These are phyloP conservation scores for Chiridota heheva DNA, from an alignment of 35 echinoderm and acorn worm genomes.

Conservation along the genomic window DNA sequence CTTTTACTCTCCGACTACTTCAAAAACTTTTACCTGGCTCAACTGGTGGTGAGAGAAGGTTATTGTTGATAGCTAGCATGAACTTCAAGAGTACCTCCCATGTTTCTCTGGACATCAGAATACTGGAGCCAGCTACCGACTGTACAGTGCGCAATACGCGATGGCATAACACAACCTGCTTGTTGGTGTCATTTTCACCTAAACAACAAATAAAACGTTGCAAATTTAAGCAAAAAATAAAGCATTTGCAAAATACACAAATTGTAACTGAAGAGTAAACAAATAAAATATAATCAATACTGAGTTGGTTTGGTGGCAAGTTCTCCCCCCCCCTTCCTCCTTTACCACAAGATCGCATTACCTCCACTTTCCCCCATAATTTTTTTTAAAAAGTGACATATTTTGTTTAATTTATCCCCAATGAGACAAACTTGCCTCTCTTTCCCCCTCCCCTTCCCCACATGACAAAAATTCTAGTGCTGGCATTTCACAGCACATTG, in stretches of 20 bases:
- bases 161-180: conserved; percentile 94
- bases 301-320: neutral
- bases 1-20: too few relatives aligned
- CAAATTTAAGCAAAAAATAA: too few relatives aligned
- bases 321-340: too few relatives aligned
- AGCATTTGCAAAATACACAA: neutral
- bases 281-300: too few relatives aligned
- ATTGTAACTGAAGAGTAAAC: neutral
- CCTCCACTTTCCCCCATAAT: too few relatives aligned
- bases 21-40: conserved; percentile 90
- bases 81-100: conserved; percentile 94
- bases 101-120: conserved; percentile 76
- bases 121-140: conserved; percentile 82
- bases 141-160: conserved; percentile 89
- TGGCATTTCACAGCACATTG: too few relatives aligned
- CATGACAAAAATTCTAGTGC: too few relatives aligned
- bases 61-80: conserved; percentile 87
- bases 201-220: conserved; percentile 15
- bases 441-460: too few relatives aligned
- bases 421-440: too few relatives aligned
- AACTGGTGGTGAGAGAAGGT: conserved; percentile 71
- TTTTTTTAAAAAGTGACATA: too few relatives aligned
- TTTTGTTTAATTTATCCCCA: too few relatives aligned
- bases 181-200: conserved; percentile 81
- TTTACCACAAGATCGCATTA: too few relatives aligned